These are phyloP conservation scores for Bambusicola thoracicus DNA, from an alignment of 2,113 vertebrate genomes.

Conservation along the genomic window DNA sequence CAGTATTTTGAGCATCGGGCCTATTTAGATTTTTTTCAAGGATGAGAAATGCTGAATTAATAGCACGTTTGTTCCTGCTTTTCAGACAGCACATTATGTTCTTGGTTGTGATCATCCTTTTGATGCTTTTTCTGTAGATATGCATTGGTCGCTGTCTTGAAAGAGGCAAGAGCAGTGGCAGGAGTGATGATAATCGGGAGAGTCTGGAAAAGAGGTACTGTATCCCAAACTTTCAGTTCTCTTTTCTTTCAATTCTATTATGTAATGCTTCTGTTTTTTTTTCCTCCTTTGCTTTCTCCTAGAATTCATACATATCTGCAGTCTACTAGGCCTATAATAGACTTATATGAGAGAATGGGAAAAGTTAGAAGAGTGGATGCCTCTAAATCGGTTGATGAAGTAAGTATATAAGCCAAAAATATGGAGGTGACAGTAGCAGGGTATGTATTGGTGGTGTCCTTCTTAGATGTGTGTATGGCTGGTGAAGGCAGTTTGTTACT, in stretches of 20 bases:
- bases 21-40: not conserved
- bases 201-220: constrained; percentile 94
- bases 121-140: constrained; percentile 76
- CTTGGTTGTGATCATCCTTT: not conserved
- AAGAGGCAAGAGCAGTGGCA: constrained; percentile 93
- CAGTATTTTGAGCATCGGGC: constrained; percentile 25
- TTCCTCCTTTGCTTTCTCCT: constrained; percentile 43
- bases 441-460: not conserved
- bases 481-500: not conserved
- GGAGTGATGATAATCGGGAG: constrained; percentile 95
- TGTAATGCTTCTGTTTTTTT: not conserved
- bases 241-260: not conserved
- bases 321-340: constrained; percentile 93
- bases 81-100: not conserved
- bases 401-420: constrained; percentile 58
- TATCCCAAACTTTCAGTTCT: not conserved
- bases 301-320: constrained; percentile 95
- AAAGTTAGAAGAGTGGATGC: constrained; percentile 94
- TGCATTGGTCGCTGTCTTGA: constrained; percentile 93
- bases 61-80: constrained; percentile 32
- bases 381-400: constrained; percentile 89
- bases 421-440: not conserved
- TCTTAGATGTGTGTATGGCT: not conserved
- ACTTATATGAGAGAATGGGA: constrained; percentile 88
- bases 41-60: no score